Evolutionary conservation across 2,113 vertebrate species (phyloP).

Genomic region (Carassius gibelio): DNA sequence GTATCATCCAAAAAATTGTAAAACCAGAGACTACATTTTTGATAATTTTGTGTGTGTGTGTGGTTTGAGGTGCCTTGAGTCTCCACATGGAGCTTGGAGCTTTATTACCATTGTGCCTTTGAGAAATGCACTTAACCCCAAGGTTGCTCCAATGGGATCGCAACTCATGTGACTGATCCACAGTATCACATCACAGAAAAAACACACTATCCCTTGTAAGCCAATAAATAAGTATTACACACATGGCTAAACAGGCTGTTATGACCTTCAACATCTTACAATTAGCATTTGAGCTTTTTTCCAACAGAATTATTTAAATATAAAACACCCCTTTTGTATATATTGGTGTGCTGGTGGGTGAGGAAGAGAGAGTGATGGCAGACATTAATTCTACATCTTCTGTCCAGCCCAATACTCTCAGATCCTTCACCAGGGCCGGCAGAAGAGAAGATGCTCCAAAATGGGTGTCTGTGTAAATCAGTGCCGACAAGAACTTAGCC

Average conservation of each 20-base stretch:
- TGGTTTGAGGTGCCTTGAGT: neutral
- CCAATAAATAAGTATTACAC: neutral
- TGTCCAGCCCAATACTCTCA: conserved; percentile 3
- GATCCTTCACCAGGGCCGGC: conserved; percentile 46
- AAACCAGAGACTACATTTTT: neutral
- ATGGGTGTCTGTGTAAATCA: conserved; percentile 63
- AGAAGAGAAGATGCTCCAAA: conserved; percentile 63
- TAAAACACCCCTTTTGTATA: neutral
- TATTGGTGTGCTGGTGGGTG: neutral
- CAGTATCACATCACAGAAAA: neutral
- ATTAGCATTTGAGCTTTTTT: neutral
- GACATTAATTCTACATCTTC: neutral
- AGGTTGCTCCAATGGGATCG: neutral
- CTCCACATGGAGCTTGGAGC: neutral
- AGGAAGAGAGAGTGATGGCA: neutral
- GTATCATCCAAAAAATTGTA: neutral
- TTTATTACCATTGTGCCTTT: neutral
- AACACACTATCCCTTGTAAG: neutral
- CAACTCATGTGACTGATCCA: neutral
- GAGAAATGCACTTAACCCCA: neutral
- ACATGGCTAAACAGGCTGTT: neutral
- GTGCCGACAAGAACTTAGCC: conserved; percentile 38
- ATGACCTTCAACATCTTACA: neutral
- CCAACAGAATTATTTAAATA: neutral
- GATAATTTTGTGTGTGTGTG: neutral